Conservation (phyloP, 2,888 invertebrate species). For the Drosophila greeni region DNA sequence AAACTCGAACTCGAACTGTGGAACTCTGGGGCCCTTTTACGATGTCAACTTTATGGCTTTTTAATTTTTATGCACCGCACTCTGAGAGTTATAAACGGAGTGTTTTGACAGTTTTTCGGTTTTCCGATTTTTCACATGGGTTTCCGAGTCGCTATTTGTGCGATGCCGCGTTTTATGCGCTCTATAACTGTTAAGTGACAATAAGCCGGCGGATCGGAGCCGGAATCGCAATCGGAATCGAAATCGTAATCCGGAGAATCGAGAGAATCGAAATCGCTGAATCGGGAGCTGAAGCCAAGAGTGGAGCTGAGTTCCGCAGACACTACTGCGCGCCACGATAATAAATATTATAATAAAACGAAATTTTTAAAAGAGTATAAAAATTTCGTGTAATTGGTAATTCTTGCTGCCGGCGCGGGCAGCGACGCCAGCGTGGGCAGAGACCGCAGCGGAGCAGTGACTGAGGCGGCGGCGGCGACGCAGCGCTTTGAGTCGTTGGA, state of each 20-base stretch:
- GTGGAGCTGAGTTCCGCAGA: slow-evolving; percentile 71
- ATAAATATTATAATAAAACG: slow-evolving; percentile 80
- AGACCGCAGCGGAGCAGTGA: slow-evolving; percentile 54
- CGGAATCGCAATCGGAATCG: slow-evolving; percentile 49
- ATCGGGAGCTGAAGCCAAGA: slow-evolving; percentile 39
- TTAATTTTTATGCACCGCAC: slow-evolving; percentile 64
- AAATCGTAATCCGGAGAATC: slow-evolving; percentile 32
- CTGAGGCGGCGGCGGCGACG: slow-evolving; percentile 40
- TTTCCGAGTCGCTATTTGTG: neutral
- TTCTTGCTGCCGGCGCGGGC: slow-evolving; percentile 73
- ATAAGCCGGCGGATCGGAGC: slow-evolving; percentile 59
- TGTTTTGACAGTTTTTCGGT: slow-evolving; percentile 58
- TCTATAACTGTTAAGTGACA: slow-evolving; percentile 70
- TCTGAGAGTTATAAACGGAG: slow-evolving; percentile 31
- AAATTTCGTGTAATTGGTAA: slow-evolving; percentile 79
- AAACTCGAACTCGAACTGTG: slow-evolving; percentile 10
- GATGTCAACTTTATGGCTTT: slow-evolving; percentile 65
- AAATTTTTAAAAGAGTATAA: slow-evolving; percentile 80
- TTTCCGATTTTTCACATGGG: slow-evolving; percentile 46
- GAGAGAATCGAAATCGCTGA: slow-evolving; percentile 43
- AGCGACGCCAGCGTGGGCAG: slow-evolving; percentile 43
- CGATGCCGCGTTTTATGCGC: slow-evolving; percentile 50
- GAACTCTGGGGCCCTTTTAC: slow-evolving; percentile 40
- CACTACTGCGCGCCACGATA: slow-evolving; percentile 79
- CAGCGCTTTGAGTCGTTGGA: slow-evolving; percentile 34